Conservation (phyloP, 2,113 vertebrate species). For the Cynocephalus volans region DNA sequence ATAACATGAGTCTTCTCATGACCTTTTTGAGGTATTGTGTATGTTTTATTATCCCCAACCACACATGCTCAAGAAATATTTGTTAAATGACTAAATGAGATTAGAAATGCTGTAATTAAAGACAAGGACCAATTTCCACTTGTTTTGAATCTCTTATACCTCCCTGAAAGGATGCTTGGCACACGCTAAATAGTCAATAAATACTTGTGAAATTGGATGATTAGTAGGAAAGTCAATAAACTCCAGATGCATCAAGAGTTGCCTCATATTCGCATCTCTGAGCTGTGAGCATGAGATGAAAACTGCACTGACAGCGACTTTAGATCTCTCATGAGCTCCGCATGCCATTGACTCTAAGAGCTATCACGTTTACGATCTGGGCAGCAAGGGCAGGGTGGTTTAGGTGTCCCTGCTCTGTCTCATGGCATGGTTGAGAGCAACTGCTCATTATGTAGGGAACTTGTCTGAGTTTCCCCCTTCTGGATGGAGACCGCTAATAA, state of each 20-base stretch:
- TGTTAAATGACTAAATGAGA: slow-evolving; percentile 27
- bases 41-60: neutral
- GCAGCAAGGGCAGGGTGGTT: neutral
- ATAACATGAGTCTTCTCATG: too few species aligned
- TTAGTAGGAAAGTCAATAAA: slow-evolving; percentile 40
- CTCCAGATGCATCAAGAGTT: neutral
- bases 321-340: neutral
- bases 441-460: neutral
- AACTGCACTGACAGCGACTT: neutral
- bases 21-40: too few species aligned
- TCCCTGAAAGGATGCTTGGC: neutral
- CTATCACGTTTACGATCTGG: neutral
- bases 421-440: neutral
- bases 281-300: neutral
- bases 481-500: slow-evolving; percentile 11
- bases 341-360: neutral
- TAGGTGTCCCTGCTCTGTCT: neutral
- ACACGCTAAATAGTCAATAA: slow-evolving; percentile 12
- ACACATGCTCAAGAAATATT: neutral
- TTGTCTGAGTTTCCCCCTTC: neutral
- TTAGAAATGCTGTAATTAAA: slow-evolving; percentile 30
- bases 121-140: slow-evolving; percentile 7
- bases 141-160: neutral
- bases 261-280: neutral
- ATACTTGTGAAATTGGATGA: neutral